Conservation (phyloP, 2,113 vertebrate species). For the Grus americana region DNA sequence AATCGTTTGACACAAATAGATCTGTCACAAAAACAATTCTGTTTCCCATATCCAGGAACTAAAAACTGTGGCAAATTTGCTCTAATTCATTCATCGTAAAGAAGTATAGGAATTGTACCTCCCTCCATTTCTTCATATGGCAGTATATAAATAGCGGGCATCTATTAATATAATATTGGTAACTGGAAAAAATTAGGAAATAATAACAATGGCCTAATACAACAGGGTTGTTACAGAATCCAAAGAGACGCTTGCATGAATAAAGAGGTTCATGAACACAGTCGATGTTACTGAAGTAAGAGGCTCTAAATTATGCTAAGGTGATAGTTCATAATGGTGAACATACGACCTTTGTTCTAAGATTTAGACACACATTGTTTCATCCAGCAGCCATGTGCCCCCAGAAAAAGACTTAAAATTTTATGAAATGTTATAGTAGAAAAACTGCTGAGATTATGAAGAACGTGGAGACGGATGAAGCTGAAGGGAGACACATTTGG, state of each 20-base stretch:
- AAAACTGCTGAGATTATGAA: neutral
- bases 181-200: neutral
- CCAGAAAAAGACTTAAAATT: no score
- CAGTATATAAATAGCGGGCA: neutral
- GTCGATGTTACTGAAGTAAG: neutral
- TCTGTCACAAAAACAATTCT: neutral
- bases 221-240: neutral
- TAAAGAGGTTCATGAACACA: rapidly evolving
- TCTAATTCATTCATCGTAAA: neutral
- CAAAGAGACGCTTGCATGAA: neutral
- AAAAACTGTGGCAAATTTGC: neutral
- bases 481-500: neutral
- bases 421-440: neutral
- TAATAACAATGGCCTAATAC: neutral
- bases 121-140: neutral
- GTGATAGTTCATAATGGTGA: neutral
- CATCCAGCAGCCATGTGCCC: neutral
- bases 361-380: neutral
- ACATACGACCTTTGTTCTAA: neutral
- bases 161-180: neutral
- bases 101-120: neutral
- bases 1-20: neutral
- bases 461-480: neutral
- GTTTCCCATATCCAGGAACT: neutral
- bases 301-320: neutral